Conservation (phyloP, 2,113 vertebrate species). For the Pampusana beccarii region DNA sequence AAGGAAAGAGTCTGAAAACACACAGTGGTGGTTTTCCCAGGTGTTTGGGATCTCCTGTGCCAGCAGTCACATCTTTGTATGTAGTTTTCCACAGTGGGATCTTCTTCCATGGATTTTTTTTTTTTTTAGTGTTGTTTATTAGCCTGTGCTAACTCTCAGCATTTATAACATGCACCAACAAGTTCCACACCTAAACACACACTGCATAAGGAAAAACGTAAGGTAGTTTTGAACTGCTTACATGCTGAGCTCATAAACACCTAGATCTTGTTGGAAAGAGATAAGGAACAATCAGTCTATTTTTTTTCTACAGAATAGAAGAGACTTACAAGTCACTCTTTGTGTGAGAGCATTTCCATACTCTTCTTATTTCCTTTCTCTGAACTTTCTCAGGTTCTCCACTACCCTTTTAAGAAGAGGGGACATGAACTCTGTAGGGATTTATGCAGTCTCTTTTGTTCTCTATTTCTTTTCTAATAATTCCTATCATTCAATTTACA, state of each 20-base stretch:
- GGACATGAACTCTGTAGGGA: background rate
- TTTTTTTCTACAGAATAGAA: background rate
- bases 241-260: background rate
- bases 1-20: background rate
- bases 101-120: background rate
- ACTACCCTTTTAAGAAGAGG: background rate
- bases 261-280: background rate
- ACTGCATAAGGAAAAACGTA: background rate
- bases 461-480: constrained; percentile 37
- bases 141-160: background rate
- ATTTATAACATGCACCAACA: background rate
- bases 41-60: background rate
- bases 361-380: background rate
- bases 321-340: background rate
- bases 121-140: background rate
- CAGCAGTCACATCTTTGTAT: background rate
- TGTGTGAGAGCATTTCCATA: background rate
- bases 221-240: background rate
- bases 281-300: background rate
- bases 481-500: constrained; percentile 55
- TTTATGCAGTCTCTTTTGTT: constrained; percentile 36
- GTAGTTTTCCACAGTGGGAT: background rate
- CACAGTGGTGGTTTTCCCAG: background rate
- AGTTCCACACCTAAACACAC: background rate
- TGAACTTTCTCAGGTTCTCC: background rate